Evolutionary conservation across 2,888 invertebrate species (phyloP), one percentile per base, ranked within the genome.

Genomic region (Dynastes tityus): DNA sequence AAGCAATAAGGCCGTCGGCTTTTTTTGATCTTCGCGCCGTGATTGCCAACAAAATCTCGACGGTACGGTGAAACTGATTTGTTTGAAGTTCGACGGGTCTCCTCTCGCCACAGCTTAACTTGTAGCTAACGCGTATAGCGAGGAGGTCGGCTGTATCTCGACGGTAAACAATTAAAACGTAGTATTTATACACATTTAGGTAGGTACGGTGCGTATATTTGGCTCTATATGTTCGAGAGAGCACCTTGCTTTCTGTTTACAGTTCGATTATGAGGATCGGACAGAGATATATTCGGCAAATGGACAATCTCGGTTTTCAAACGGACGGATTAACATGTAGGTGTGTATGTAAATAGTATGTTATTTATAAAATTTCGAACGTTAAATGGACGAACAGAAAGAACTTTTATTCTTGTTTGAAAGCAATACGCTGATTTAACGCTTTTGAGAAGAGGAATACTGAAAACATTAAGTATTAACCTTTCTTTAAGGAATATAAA

Each of bases 21-120:
- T 71, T 73, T 71, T 73, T 73, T 58, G 58, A 58, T 58, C 40
- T 58, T 37, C 45, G 58, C 58, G 45, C 55, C 32, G n/a, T 16
- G 73, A 16, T 73, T 37, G 16, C 58, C 61, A 16, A 73, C 58
- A 58, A 73, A 73, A 73, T 73, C 73, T 73, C 73, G 45, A 73
- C 73, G 58, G 73, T 53, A 53, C 73, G 58, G 73, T 27, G 73
- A 61, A 73, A 73, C 73, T 37, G 73, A 73, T 73, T 73, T 73
- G 73, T 73, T 73, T 73, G 73, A 73, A 73, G 73, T 73, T 73
- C 58, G 73, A 58, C 58, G 73, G 73, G 53, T 53, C 53, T n/a
- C 53, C 53, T 53, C 53, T 16, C 16, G 45, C 45, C 45, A 45
- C 45, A 11, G 45, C 45, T 45, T 45, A 45, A 11, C 45, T 45